Evolutionary conservation across 2,888 invertebrate genomes (phyloP).

Genomic region (Carabus problematicus): DNA sequence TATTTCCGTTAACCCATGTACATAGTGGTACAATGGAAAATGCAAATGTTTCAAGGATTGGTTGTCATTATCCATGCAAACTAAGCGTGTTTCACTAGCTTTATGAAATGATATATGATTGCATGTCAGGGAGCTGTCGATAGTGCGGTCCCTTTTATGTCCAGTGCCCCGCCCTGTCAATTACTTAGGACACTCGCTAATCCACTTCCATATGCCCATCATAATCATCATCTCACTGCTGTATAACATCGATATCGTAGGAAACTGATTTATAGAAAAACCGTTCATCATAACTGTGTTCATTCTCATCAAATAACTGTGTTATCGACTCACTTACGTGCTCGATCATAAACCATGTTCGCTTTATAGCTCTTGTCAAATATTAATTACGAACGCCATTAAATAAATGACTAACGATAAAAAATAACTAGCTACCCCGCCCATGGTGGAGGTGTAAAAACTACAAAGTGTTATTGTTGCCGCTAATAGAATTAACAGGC

Average conservation of each 20-base stretch:
- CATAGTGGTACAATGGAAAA: background rate
- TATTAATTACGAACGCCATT: too few species aligned
- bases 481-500: constrained; percentile 28
- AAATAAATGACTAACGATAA: constrained; percentile 9
- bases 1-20: too few species aligned
- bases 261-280: constrained; percentile 13
- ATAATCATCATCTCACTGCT: constrained; percentile 31
- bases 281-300: too few species aligned
- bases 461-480: constrained; percentile 27
- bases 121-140: constrained; percentile 38
- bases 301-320: background rate
- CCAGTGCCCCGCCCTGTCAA: constrained; percentile 34
- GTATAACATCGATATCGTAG: background rate
- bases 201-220: constrained; percentile 19
- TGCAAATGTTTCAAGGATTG: constrained; percentile 10
- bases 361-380: too few species aligned
- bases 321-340: background rate
- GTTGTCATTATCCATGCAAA: constrained; percentile 12
- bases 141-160: constrained; percentile 36
- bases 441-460: background rate
- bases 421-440: constrained; percentile 1
- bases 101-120: constrained; percentile 32
- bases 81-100: constrained; percentile 14
- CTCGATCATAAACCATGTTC: too few species aligned
- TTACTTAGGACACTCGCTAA: constrained; percentile 37